These are phyloP conservation scores for Temnothorax unifasciatus DNA, from an alignment of 2,888 invertebrate species.

Conservation along the genomic window DNA sequence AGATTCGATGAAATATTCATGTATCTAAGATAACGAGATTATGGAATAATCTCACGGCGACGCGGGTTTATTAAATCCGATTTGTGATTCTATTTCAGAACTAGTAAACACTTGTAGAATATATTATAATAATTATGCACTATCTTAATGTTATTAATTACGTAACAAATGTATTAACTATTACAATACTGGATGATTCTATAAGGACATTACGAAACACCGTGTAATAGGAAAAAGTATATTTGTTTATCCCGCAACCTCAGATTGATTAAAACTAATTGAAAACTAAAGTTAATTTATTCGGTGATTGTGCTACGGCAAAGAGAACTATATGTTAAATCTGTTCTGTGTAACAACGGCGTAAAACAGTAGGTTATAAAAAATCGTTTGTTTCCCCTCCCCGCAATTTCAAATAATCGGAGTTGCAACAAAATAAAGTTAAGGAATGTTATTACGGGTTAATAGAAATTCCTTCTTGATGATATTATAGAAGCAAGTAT, in stretches of 20 bases:
- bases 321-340: background rate
- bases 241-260: background rate
- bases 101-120: background rate
- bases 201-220: background rate
- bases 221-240: background rate
- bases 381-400: background rate
- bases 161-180: background rate
- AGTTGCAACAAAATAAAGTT: constrained; percentile 15
- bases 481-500: background rate
- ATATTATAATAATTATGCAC: background rate
- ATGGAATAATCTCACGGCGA: constrained; percentile 7
- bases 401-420: background rate
- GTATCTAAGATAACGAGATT: constrained; percentile 43
- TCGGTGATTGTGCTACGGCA: background rate
- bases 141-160: background rate
- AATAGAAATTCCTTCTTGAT: constrained; percentile 1
- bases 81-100: background rate
- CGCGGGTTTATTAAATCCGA: constrained; percentile 18
- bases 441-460: background rate
- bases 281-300: constrained; percentile 10
- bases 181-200: background rate
- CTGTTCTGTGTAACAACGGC: background rate
- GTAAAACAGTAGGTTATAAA: background rate
- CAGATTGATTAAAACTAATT: constrained; percentile 1
- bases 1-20: constrained; percentile 38